Evolutionary conservation across 37 sponge, comb jelly and placozoan genomes (phyloP).

Genomic region (Crambe crambe): DNA sequence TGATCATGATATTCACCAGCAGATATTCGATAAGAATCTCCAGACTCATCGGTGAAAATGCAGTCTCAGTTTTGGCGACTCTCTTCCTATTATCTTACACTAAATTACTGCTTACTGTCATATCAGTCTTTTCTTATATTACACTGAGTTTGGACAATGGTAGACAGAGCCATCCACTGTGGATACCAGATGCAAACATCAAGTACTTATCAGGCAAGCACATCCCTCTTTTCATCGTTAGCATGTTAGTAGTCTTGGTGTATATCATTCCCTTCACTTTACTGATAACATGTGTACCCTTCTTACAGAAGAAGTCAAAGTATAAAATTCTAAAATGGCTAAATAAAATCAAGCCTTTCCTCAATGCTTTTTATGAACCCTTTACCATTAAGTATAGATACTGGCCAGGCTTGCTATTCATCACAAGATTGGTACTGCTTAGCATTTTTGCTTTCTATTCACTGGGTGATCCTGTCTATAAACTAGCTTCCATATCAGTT

Average conservation of each 20-base stretch:
- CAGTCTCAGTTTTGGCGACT: constrained; percentile 20
- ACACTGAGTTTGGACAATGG: neutral
- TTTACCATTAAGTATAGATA: neutral
- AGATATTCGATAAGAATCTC: neutral
- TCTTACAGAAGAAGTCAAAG: neutral
- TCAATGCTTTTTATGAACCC: constrained; percentile 26
- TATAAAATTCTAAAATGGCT: constrained; percentile 7
- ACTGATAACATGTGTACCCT: neutral
- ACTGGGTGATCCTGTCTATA: neutral
- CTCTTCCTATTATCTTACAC: constrained; percentile 13
- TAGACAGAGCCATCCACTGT: neutral
- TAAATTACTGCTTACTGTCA: neutral
- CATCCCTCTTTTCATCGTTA: neutral
- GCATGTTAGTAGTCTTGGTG: neutral
- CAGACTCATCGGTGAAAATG: neutral
- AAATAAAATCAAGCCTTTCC: constrained; percentile 14
- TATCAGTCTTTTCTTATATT: neutral
- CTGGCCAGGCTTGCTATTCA: constrained; percentile 22
- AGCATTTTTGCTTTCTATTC: neutral
- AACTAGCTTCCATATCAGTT: neutral
- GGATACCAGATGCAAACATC: neutral
- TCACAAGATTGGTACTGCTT: constrained; percentile 3
- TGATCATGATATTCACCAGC: neutral
- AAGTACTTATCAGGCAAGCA: constrained; percentile 2
- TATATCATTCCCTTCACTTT: constrained; percentile 2